Evolutionary conservation across 2,113 vertebrate genomes (phyloP), one percentile per base, ranked within the genome.

Genomic region (Aspidoscelis tigris): DNA sequence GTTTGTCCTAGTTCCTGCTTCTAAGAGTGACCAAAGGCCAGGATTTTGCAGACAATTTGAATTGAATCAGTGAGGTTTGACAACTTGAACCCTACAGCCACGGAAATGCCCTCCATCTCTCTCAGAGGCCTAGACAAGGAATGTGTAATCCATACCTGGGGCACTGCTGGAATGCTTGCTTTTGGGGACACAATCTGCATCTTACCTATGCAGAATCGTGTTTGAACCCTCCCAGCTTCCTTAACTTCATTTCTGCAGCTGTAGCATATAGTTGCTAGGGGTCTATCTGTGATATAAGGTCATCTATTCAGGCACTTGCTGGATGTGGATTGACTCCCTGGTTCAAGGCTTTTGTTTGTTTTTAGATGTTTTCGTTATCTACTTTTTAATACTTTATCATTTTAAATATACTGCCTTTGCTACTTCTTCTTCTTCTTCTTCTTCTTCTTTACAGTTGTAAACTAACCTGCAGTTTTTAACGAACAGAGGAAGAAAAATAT

Each of bases 181-280:
- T 74, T 26, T 11, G 18, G n/a, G 61, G 55, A 41, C 47, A 41
- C 0, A 0, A 7, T 82, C 22, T 61, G 8, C 10, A 3, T n/a
- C 74, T 83, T 85, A 80, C 33, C 84, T 80, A 55, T n/a, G 7
- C 33, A 64, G 10, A 78, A 61, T 43, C n/a, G 39, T 8, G 26
- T 58, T 41, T 1, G 0, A 65, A 21, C 39, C 24, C 88, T 76
- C 7, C 33, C 86, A 80, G 3, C 0, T 68, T 3, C 6, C 71
- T 20, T 41, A 33, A 8, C 58, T 61, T 81, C 73, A 86, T 3
- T 5, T 2, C 88, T 70, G 2, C 78, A 2, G 4, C 1, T 58
- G 41, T 4, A 81, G 41, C 61, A 76, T 18, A 33, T n/a, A 44
- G 2, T n/a, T 24, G 2, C 75, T 16, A 65, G 11, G 6, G 53